Evolutionary conservation across 1,140 invertebrate species (phyloP).

Genomic region (Mizuhopecten yessoensis): DNA sequence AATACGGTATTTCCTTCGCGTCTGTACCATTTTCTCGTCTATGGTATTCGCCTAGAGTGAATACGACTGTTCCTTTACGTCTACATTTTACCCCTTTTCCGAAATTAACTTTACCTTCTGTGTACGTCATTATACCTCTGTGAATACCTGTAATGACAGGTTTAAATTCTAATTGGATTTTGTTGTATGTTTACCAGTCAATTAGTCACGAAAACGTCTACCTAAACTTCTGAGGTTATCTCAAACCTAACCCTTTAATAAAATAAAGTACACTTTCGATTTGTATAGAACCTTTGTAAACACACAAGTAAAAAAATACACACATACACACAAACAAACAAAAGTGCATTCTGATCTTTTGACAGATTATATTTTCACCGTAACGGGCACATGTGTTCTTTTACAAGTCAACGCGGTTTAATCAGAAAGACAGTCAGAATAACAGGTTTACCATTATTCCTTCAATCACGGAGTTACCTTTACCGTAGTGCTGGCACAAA

Average conservation of each 20-base stretch:
- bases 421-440: background rate
- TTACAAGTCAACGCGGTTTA: background rate
- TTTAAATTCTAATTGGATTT: conserved; percentile 12
- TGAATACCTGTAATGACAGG: too few species aligned
- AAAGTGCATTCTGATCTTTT: background rate
- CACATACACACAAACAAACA: background rate
- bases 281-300: background rate
- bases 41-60: too few species aligned
- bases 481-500: background rate
- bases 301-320: too few species aligned
- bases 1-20: too few species aligned
- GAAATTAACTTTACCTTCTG: too few species aligned
- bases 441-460: background rate
- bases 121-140: too few species aligned
- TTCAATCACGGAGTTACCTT: background rate
- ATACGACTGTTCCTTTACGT: too few species aligned
- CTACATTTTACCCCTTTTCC: too few species aligned
- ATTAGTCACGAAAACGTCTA: conserved; percentile 1
- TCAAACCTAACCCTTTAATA: background rate
- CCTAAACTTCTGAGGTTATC: background rate
- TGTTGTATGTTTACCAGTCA: conserved; percentile 2
- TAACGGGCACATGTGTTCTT: background rate
- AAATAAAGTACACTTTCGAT: background rate
- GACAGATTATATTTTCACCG: background rate
- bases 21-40: too few species aligned